These are phyloP conservation scores for Philotrypesis tridentata DNA, from an alignment of 1,140 invertebrate genomes.

Conservation along the genomic window DNA sequence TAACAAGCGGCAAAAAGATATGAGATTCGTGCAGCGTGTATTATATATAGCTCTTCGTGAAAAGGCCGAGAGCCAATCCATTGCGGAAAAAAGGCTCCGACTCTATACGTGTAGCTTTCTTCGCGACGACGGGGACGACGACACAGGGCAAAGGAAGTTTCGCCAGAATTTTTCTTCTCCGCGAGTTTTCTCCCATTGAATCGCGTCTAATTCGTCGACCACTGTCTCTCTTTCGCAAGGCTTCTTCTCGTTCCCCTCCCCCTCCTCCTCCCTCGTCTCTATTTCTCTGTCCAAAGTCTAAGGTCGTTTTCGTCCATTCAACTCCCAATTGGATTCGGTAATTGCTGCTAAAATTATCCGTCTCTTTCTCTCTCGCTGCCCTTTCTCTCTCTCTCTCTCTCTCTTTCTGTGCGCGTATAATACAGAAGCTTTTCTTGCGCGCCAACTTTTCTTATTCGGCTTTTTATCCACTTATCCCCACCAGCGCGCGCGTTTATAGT, in stretches of 20 bases:
- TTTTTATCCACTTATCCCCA: constrained; percentile 31
- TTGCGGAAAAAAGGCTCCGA: constrained; percentile 16
- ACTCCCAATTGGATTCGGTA: constrained; percentile 65
- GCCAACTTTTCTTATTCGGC: constrained; percentile 45
- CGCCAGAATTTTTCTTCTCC: constrained; percentile 22
- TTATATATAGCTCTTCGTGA: not conserved
- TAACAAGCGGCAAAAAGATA: constrained; percentile 39
- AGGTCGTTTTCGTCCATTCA: constrained; percentile 65
- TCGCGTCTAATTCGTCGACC: constrained; percentile 44
- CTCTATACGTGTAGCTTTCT: not conserved
- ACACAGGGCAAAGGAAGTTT: not conserved
- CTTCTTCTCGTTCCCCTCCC: constrained; percentile 6
- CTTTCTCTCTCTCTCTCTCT: no score
- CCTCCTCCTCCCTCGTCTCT: no score
- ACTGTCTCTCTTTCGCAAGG: constrained; percentile 24
- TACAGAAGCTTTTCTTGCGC: not conserved
- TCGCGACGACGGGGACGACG: no score
- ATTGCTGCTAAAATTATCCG: constrained; percentile 66
- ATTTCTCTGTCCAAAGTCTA: constrained; percentile 54
- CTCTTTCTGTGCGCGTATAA: not conserved
- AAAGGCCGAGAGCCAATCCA: constrained; percentile 22
- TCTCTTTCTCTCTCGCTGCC: no score
- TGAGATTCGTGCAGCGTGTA: not conserved
- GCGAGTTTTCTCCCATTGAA: constrained; percentile 2
- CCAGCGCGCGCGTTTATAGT: no score